Evolutionary conservation across 1,140 invertebrate species (phyloP).

Genomic region (Drosophila melanica): DNA sequence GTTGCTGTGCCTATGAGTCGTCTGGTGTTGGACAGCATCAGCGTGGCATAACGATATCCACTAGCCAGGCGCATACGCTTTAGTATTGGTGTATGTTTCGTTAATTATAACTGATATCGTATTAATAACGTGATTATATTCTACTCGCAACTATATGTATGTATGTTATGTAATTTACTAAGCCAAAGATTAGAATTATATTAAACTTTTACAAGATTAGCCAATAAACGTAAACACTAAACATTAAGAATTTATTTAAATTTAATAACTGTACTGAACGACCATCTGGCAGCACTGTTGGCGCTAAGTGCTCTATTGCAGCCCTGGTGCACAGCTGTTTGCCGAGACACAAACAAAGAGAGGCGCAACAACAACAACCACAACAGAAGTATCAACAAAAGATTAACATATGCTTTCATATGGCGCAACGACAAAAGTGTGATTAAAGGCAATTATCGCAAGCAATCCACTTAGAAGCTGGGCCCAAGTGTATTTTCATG

Average conservation of each 20-base stretch:
- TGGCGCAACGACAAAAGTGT: conserved; percentile 51
- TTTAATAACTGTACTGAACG: neutral
- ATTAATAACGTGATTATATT: conserved; percentile 72
- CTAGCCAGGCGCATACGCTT: conserved; percentile 56
- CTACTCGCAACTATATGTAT: conserved; percentile 31
- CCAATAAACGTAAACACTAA: conserved; percentile 42
- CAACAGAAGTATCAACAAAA: conserved; percentile 31
- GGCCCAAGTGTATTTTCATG: conserved; percentile 35
- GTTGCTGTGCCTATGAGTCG: conserved; percentile 60
- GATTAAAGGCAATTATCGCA: conserved; percentile 51
- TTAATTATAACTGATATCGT: conserved; percentile 45
- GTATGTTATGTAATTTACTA: conserved; percentile 47
- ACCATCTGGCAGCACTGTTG: conserved; percentile 13
- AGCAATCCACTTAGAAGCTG: conserved; percentile 27
- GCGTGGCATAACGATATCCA: conserved; percentile 52
- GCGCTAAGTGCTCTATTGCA: neutral
- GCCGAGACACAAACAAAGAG: conserved; percentile 15
- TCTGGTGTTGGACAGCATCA: conserved; percentile 53
- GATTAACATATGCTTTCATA: conserved; percentile 27
- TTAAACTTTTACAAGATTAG: conserved; percentile 38
- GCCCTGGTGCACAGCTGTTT: conserved; percentile 34
- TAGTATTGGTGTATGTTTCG: conserved; percentile 15
- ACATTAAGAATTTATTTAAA: conserved; percentile 1
- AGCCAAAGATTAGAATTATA: conserved; percentile 67
- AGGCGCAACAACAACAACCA: conserved; percentile 8